phyloP scores from a whole-genome alignment of 2,797 vertebrate species.

The Xiphophorus birchmanni region DNA sequence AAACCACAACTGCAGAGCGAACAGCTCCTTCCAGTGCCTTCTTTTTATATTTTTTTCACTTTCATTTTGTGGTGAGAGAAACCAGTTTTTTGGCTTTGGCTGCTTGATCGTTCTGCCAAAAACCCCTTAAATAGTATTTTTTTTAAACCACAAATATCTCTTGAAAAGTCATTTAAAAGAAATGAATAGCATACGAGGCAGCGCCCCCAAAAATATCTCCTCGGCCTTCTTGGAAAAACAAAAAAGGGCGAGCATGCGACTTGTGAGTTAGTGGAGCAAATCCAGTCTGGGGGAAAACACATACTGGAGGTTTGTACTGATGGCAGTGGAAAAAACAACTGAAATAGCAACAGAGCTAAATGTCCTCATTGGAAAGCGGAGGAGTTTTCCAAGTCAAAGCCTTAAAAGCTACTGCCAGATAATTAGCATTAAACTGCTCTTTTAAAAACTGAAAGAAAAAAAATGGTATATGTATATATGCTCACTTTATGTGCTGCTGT shows the following conservation, averaged over 20 bases:
- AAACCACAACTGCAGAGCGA: conserved; percentile 44
- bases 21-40: conserved; percentile 44
- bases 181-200: conserved; percentile 64
- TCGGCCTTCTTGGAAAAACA: conserved; percentile 63
- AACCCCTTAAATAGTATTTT: conserved; percentile 66
- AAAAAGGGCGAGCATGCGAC: conserved; percentile 51
- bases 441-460: conserved; percentile 33
- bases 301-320: conserved; percentile 61
- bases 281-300: conserved; percentile 65
- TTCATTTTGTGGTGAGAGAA: conserved; percentile 60
- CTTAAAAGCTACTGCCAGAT: conserved; percentile 46
- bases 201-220: conserved; percentile 62
- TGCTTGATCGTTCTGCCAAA: conserved; percentile 50
- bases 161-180: conserved; percentile 77
- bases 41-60: conserved; percentile 60
- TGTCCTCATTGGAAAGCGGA: conserved; percentile 46
- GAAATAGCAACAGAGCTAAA: conserved; percentile 59
- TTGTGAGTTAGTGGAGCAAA: conserved; percentile 65
- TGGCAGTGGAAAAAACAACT: conserved; percentile 72
- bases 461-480: conserved; percentile 10
- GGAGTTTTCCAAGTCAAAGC: conserved; percentile 50
- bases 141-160: conserved; percentile 60
- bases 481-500: conserved; percentile 5
- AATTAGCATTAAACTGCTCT: conserved; percentile 49
- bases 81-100: conserved; percentile 53